Evolutionary conservation across 30 jellyfish, hydroid and myxozoan species (phyloP).

Genomic region (Hydractinia symbiolongicarpus): DNA sequence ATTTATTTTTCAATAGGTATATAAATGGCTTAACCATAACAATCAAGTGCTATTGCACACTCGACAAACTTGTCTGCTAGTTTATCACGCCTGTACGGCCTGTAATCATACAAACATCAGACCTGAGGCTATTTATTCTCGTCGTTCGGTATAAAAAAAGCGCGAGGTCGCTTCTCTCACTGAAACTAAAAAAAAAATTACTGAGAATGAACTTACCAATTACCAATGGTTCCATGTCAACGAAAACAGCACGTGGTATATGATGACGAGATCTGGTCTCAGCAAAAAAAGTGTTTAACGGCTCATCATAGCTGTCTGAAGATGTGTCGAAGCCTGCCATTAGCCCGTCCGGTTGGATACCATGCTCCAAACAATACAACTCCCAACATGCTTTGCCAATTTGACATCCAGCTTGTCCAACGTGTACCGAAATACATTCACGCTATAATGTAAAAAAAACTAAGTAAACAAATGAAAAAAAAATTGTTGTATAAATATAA

Average conservation of each 20-base stretch:
- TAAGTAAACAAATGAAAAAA: no score
- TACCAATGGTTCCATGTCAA: slow-evolving; percentile 12
- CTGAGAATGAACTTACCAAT: slow-evolving; percentile 21
- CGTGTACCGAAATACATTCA: background rate
- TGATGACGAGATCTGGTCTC: slow-evolving; percentile 24
- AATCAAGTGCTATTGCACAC: no score
- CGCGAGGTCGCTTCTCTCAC: no score
- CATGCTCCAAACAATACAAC: slow-evolving; percentile 26
- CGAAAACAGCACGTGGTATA: slow-evolving; percentile 31
- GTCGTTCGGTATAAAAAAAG: no score
- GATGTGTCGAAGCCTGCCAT: background rate
- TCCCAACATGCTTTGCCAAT: slow-evolving; percentile 16
- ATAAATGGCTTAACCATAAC: no score
- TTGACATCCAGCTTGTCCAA: slow-evolving; percentile 16
- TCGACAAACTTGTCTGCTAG: no score
- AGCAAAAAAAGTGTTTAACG: slow-evolving; percentile 21
- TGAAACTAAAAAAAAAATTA: no score
- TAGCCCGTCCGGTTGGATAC: slow-evolving; percentile 28
- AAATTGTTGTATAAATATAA: no score
- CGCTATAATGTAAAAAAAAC: background rate
- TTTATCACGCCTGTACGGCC: no score
- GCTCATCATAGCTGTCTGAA: background rate
- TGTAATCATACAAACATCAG: no score
- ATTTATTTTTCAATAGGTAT: no score
- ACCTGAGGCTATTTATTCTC: no score